phyloP scores from a whole-genome alignment of 2,888 invertebrate genomes.

The Sphaeridia pumilis region DNA sequence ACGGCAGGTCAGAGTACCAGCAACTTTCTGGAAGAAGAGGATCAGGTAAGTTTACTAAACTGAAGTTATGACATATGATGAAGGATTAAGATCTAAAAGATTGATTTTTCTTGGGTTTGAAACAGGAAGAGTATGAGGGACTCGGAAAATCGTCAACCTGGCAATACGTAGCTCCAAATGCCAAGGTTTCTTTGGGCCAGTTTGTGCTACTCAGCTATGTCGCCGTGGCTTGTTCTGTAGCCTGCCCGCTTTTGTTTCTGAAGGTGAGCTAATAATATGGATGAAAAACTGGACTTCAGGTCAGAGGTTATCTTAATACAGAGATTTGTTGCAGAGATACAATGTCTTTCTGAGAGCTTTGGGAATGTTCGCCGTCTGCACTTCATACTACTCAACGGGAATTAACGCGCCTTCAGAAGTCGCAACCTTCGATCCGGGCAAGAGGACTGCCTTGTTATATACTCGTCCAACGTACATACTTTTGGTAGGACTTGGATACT shows the following conservation, averaged over 20 bases:
- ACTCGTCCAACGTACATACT: slow-evolving; percentile 28
- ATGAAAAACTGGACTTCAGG: too few species aligned
- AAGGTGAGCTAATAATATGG: too few species aligned
- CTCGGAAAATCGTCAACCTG: slow-evolving; percentile 28
- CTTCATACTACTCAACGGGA: slow-evolving; percentile 29
- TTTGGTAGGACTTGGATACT: slow-evolving; percentile 15
- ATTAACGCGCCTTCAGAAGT: slow-evolving; percentile 28
- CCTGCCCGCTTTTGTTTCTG: slow-evolving; percentile 15
- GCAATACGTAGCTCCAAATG: slow-evolving; percentile 30
- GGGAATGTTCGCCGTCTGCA: slow-evolving; percentile 29
- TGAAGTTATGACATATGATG: too few species aligned
- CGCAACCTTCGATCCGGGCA: slow-evolving; percentile 30
- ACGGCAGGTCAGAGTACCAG: slow-evolving; percentile 10
- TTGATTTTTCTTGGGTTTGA: too few species aligned
- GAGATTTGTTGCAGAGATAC: slow-evolving; percentile 14
- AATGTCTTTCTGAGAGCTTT: slow-evolving; percentile 21
- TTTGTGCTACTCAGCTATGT: slow-evolving; percentile 18
- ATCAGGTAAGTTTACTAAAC: slow-evolving; percentile 18
- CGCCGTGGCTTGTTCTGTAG: slow-evolving; percentile 17
- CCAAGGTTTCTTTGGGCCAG: slow-evolving; percentile 16
- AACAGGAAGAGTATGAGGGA: slow-evolving; percentile 26
- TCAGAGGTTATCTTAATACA: too few species aligned
- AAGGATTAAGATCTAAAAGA: too few species aligned
- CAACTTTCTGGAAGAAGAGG: slow-evolving; percentile 27
- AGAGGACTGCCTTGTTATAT: slow-evolving; percentile 19